Evolutionary conservation across 1,140 invertebrate genomes (phyloP).

Genomic region (Drosophila sproati): DNA sequence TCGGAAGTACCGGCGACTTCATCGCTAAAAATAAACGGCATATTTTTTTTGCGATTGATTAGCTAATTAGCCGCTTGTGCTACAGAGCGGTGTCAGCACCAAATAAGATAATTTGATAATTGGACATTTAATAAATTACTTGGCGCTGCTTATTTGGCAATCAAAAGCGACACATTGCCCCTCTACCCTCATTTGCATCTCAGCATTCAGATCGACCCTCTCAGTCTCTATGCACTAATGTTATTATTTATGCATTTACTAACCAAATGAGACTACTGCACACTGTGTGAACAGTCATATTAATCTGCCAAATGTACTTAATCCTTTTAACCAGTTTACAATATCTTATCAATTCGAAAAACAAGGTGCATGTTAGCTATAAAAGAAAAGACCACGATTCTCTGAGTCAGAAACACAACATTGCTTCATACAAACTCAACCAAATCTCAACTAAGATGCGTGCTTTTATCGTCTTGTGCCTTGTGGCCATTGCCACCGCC

Average conservation of each 20-base stretch:
- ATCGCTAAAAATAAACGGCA: slow-evolving; percentile 74
- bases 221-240: slow-evolving; percentile 37
- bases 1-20: slow-evolving; percentile 65
- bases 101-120: slow-evolving; percentile 73
- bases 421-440: slow-evolving; percentile 35
- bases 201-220: not conserved
- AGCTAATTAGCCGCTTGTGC: slow-evolving; percentile 60
- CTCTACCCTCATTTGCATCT: slow-evolving; percentile 62
- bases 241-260: slow-evolving; percentile 68
- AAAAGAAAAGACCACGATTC: slow-evolving; percentile 39
- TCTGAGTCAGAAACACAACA: slow-evolving; percentile 58
- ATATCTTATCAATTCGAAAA: slow-evolving; percentile 16
- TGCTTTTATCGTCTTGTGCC: slow-evolving; percentile 60
- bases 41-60: slow-evolving; percentile 32
- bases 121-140: slow-evolving; percentile 79
- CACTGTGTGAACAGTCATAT: slow-evolving; percentile 9
- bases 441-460: slow-evolving; percentile 52
- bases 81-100: slow-evolving; percentile 64
- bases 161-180: slow-evolving; percentile 24
- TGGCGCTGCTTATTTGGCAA: slow-evolving; percentile 68
- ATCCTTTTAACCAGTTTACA: not conserved
- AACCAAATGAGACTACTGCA: slow-evolving; percentile 48
- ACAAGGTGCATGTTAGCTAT: slow-evolving; percentile 53
- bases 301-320: not conserved
- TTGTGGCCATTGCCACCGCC: slow-evolving; percentile 64